Percentiles rank a stretch among this genome's conserved stretches.
Evolutionary conservation across 2,797 vertebrate genomes (phyloP).

Genomic region (Triplophysa bombifrons): DNA sequence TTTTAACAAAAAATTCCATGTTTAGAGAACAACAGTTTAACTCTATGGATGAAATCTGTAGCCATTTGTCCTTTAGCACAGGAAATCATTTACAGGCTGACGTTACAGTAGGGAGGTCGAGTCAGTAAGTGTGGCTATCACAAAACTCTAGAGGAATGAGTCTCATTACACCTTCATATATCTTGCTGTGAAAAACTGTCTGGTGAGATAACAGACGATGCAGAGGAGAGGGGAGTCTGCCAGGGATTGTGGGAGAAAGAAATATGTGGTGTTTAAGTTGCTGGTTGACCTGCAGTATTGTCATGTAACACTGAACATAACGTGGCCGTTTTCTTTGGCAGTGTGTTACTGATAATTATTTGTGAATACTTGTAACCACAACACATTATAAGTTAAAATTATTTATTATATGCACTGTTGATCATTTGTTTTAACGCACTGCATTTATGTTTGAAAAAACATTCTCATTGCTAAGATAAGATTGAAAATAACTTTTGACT

Average conservation of each 20-base stretch:
- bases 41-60: background rate
- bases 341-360: background rate
- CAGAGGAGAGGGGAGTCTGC: constrained; percentile 56
- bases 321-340: background rate
- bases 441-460: no score
- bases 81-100: constrained; percentile 52
- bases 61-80: background rate
- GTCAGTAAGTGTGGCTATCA: constrained; percentile 66
- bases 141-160: constrained; percentile 70
- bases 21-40: background rate
- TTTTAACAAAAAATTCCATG: background rate
- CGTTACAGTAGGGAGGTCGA: constrained; percentile 74
- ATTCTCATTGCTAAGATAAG: no score
- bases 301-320: background rate
- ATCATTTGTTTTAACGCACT: background rate
- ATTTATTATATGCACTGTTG: background rate
- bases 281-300: constrained; percentile 31
- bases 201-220: constrained; percentile 71
- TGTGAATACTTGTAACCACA: background rate
- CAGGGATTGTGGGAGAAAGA: constrained; percentile 17
- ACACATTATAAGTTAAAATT: background rate
- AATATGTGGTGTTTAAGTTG: constrained; percentile 6
- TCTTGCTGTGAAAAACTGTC: constrained; percentile 66
- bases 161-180: constrained; percentile 71
- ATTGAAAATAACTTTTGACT: background rate